These are phyloP conservation scores for Telmatherina bonti DNA, from an alignment of 2,797 vertebrate species.

Conservation along the genomic window DNA sequence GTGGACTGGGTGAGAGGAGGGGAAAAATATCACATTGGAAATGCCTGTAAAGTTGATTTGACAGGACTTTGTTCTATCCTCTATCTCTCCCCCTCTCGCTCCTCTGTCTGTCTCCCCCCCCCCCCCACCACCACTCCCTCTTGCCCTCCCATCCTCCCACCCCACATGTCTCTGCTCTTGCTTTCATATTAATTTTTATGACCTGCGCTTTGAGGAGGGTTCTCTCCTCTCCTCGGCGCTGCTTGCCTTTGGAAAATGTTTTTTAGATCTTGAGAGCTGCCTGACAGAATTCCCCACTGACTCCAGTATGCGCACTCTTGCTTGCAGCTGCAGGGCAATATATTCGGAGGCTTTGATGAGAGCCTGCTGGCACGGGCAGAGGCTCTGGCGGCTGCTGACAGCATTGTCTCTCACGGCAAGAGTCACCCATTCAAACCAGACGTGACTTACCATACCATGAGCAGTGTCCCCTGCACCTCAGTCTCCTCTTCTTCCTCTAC, in stretches of 20 bases:
- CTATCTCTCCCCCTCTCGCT: constrained; percentile 36
- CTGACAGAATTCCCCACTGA: constrained; percentile 97
- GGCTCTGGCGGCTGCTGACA: constrained; percentile 94
- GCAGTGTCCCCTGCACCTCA: constrained; percentile 90
- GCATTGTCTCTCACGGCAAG: constrained; percentile 92
- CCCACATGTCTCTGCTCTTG: constrained; percentile 86
- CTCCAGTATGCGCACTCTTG: constrained; percentile 88
- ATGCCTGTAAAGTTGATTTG: constrained; percentile 82
- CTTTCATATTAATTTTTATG: constrained; percentile 98
- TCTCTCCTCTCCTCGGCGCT: constrained; percentile 83
- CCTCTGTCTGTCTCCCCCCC: constrained; percentile 17
- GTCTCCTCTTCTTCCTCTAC: constrained; percentile 85
- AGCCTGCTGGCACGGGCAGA: constrained; percentile 96
- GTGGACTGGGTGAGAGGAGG: constrained; percentile 17
- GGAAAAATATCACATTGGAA: constrained; percentile 49
- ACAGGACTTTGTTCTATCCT: constrained; percentile 76
- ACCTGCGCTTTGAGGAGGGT: constrained; percentile 92
- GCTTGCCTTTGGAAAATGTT: constrained; percentile 86
- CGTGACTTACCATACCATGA: constrained; percentile 95
- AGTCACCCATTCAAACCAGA: constrained; percentile 93
- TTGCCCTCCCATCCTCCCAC: constrained; percentile 59
- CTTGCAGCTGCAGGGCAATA: constrained; percentile 97
- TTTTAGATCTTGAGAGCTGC: constrained; percentile 90
- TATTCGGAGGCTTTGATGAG: constrained; percentile 98
- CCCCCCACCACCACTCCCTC: not conserved